These are phyloP conservation scores for Paraplagusia blochii DNA, from an alignment of 2,113 vertebrate genomes.

Conservation along the genomic window DNA sequence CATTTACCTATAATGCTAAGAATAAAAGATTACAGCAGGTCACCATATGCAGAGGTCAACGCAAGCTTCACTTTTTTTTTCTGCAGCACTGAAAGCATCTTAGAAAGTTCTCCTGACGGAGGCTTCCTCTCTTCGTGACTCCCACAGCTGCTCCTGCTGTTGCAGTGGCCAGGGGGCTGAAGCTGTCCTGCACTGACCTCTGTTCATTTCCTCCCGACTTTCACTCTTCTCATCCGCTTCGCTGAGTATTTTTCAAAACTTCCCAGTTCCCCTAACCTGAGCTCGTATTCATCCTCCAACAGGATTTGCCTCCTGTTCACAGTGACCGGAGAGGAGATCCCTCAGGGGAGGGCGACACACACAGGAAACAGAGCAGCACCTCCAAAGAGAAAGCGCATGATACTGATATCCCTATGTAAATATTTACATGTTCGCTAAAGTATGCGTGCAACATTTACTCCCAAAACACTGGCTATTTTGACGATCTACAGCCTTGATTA, in stretches of 20 bases:
- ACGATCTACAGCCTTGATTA: slow-evolving; percentile 55
- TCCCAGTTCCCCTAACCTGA: slow-evolving; percentile 71
- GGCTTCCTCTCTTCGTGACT: background rate
- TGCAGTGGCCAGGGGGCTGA: background rate
- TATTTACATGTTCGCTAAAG: slow-evolving; percentile 68
- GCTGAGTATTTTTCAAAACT: slow-evolving; percentile 10
- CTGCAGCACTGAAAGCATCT: too few species aligned
- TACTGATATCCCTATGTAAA: slow-evolving; percentile 66
- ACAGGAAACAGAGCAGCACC: slow-evolving; percentile 28
- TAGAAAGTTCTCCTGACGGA: too few species aligned
- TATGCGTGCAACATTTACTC: slow-evolving; percentile 44
- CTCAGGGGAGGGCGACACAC: slow-evolving; percentile 25
- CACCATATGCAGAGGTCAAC: too few species aligned
- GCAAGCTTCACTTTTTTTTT: too few species aligned
- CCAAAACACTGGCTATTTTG: slow-evolving; percentile 67
- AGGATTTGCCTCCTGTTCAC: too few species aligned
- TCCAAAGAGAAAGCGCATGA: slow-evolving; percentile 27
- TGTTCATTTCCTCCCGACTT: slow-evolving; percentile 21
- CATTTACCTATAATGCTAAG: too few species aligned
- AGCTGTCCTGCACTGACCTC: slow-evolving; percentile 17
- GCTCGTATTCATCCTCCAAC: too few species aligned
- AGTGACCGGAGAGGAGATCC: slow-evolving; percentile 69
- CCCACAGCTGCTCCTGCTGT: background rate
- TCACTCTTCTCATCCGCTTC: slow-evolving; percentile 26
- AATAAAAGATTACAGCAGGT: too few species aligned